A percentile compares a stretch with the other conserved stretches of the same genome.
Evolutionary conservation across 2,888 invertebrate species (phyloP).

Genomic region (Drosophila mayaguana): DNA sequence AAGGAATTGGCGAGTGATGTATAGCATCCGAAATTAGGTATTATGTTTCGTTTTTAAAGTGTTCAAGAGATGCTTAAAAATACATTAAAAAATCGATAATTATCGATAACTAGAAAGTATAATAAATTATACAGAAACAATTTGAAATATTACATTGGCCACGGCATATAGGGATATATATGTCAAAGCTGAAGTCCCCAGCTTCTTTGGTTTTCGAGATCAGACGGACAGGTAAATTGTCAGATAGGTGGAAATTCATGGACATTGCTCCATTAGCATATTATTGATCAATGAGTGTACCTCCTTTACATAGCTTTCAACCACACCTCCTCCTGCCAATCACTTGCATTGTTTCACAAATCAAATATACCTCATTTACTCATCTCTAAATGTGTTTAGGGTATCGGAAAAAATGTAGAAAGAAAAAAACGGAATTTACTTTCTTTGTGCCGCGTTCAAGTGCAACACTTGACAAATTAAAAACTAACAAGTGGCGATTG

Average conservation of each 20-base stretch:
- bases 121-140: neutral
- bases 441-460: constrained; percentile 63
- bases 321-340: neutral
- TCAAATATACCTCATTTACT: neutral
- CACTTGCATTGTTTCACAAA: neutral
- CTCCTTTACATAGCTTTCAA: neutral
- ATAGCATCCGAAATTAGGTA: neutral
- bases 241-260: neutral
- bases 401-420: neutral
- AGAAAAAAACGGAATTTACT: constrained; percentile 67
- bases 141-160: neutral
- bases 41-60: neutral
- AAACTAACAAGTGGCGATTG: constrained; percentile 70
- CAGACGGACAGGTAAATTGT: neutral
- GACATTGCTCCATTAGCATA: neutral
- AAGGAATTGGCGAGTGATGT: no score
- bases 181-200: neutral
- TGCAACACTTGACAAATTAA: constrained; percentile 80
- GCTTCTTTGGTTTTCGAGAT: neutral
- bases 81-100: neutral
- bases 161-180: neutral
- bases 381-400: neutral
- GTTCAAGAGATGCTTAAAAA: neutral
- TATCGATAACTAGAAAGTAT: neutral
- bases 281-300: neutral